A percentile compares a stretch with the other conserved stretches of the same genome.
phyloP scores from a whole-genome alignment of 2,797 vertebrate species.

The Sebastes taczanowskii region DNA sequence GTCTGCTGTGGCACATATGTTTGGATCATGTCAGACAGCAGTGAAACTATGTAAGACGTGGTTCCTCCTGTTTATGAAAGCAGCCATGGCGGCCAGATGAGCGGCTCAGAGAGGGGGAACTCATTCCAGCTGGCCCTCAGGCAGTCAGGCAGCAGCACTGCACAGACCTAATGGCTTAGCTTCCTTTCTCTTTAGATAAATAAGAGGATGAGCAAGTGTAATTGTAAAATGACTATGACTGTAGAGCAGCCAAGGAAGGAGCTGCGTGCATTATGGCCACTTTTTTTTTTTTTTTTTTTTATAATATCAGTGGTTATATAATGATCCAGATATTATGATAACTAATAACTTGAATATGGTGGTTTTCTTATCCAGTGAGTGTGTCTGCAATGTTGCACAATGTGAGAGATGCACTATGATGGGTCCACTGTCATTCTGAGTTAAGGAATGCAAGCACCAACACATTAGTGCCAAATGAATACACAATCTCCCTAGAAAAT shows the following conservation, averaged over 20 bases:
- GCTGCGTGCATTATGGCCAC: constrained; percentile 41
- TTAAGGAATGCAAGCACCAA: constrained; percentile 55
- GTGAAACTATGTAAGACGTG: constrained; percentile 84
- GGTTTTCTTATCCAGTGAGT: constrained; percentile 33
- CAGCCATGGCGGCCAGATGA: constrained; percentile 82
- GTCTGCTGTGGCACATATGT: constrained; percentile 82
- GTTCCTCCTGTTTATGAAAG: constrained; percentile 84
- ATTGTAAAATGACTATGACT: constrained; percentile 63
- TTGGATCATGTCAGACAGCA: constrained; percentile 86
- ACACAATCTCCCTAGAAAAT: constrained; percentile 45
- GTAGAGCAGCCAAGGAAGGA: constrained; percentile 54
- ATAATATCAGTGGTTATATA: constrained; percentile 36
- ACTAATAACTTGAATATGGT: constrained; percentile 60
- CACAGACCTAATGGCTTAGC: constrained; percentile 70
- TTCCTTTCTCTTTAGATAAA: constrained; percentile 70
- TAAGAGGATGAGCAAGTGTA: constrained; percentile 65
- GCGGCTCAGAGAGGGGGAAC: constrained; percentile 71
- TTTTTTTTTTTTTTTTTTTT: constrained; percentile 14
- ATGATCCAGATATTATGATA: constrained; percentile 51
- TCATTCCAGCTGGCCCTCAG: constrained; percentile 82
- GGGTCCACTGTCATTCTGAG: constrained; percentile 54
- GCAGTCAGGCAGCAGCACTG: constrained; percentile 66
- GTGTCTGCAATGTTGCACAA: constrained; percentile 58
- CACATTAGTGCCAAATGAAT: constrained; percentile 49
- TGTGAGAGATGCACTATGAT: constrained; percentile 56